Conservation (phyloP, 30 jellyfish, hydroid and myxozoan genomes). For the Morbakka virulenta region DNA sequence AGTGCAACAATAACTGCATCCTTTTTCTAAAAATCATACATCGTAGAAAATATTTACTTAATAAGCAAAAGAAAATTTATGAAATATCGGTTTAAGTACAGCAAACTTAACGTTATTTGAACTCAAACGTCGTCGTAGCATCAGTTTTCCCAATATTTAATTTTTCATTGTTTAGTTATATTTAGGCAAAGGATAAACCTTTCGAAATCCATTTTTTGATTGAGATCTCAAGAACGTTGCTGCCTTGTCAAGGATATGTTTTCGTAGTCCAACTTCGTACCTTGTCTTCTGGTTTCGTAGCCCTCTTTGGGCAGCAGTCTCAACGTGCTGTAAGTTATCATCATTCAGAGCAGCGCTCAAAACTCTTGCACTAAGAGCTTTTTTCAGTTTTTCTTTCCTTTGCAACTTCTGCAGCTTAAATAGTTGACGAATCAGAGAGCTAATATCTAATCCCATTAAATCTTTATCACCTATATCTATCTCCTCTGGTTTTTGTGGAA, state of each 20-base stretch:
- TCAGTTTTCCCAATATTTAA: neutral
- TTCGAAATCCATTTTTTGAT: conserved; percentile 4
- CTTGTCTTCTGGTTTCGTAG: neutral
- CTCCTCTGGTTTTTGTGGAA: neutral
- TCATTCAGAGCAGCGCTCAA: neutral
- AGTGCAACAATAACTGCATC: no score
- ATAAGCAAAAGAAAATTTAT: no score
- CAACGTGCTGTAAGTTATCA: neutral
- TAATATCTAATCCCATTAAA: conserved; percentile 31
- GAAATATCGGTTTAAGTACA: no score
- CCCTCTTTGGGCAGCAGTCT: neutral
- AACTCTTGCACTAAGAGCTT: neutral
- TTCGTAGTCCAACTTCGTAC: conserved; percentile 43
- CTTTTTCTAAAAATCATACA: no score
- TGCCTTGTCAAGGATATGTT: conserved; percentile 45
- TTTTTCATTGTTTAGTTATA: conserved; percentile 4
- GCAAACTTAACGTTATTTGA: no score
- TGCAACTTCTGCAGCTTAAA: conserved; percentile 55
- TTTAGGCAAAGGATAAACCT: conserved; percentile 51
- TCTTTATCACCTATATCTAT: neutral
- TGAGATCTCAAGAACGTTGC: neutral
- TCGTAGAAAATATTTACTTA: no score
- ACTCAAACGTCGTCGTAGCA: neutral
- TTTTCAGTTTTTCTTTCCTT: neutral
- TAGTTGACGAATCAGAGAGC: conserved; percentile 61